Percentiles rank a stretch among this genome's conserved stretches.
These are phyloP conservation scores for Macquaria australasica DNA, from an alignment of 2,113 vertebrate genomes.

Conservation along the genomic window DNA sequence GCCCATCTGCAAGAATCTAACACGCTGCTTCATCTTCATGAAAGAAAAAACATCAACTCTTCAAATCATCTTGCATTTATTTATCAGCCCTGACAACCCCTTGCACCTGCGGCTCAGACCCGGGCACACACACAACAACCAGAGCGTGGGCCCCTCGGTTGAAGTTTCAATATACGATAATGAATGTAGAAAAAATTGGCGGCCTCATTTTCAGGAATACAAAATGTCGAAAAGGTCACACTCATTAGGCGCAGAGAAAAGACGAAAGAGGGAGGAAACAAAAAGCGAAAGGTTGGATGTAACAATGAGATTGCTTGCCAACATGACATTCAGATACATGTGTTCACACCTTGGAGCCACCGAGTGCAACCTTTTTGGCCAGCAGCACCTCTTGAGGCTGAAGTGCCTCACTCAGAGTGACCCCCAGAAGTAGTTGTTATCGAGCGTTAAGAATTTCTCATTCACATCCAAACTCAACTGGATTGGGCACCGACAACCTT, in stretches of 20 bases:
- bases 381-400: constrained; percentile 19
- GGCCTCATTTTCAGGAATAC: constrained; percentile 35
- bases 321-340: constrained; percentile 30
- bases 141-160: not conserved
- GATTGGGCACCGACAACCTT: not conserved
- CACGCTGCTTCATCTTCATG: constrained; percentile 41
- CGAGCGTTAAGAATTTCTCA: not conserved
- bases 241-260: constrained; percentile 45
- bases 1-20: constrained; percentile 20
- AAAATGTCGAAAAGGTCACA: constrained; percentile 55
- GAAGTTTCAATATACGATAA: constrained; percentile 35
- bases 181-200: constrained; percentile 37
- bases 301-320: constrained; percentile 13
- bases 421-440: constrained; percentile 5
- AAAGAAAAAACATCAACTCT: constrained; percentile 19
- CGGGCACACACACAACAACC: not conserved
- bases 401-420: not conserved
- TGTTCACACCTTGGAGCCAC: constrained; percentile 20
- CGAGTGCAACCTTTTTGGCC: constrained; percentile 1
- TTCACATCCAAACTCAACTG: not conserved
- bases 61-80: constrained; percentile 42
- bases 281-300: not conserved
- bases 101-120: constrained; percentile 60
- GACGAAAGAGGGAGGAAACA: not conserved
- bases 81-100: constrained; percentile 30